These are phyloP conservation scores for Calonectris borealis DNA, from an alignment of 2,113 vertebrate genomes.

Conservation along the genomic window DNA sequence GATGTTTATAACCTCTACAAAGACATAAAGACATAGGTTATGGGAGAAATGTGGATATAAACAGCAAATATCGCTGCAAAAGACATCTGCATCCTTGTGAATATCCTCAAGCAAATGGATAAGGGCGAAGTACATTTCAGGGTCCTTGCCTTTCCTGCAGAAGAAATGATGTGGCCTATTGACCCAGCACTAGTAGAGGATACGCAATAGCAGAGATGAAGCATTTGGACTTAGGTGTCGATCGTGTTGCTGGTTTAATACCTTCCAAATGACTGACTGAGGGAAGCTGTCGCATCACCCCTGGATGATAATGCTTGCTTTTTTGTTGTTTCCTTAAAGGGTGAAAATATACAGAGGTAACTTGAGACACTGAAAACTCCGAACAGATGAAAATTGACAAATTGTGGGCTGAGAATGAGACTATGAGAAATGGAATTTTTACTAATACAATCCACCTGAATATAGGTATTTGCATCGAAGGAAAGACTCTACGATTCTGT, in stretches of 20 bases:
- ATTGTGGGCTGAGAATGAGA: neutral
- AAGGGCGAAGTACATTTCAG: slow-evolving; percentile 1
- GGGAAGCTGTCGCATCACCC: neutral
- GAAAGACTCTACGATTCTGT: neutral
- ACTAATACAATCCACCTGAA: slow-evolving; percentile 4
- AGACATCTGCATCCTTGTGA: neutral
- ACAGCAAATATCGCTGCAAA: slow-evolving; percentile 11
- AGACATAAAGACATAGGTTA: slow-evolving; percentile 31
- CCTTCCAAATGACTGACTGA: neutral
- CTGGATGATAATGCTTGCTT: neutral
- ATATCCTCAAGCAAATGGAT: neutral
- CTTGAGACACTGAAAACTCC: neutral
- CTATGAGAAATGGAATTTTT: neutral
- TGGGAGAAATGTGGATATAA: slow-evolving; percentile 26
- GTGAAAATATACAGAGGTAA: neutral
- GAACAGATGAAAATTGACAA: neutral
- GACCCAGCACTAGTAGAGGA: neutral
- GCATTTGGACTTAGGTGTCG: neutral
- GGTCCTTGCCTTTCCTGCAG: neutral
- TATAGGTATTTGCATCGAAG: neutral
- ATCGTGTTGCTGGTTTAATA: neutral
- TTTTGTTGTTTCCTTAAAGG: neutral
- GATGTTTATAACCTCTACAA: slow-evolving; percentile 22
- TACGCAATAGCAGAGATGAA: neutral
- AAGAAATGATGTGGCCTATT: neutral